phyloP scores from a whole-genome alignment of 2,797 vertebrate species.

The Falco rusticolus region DNA sequence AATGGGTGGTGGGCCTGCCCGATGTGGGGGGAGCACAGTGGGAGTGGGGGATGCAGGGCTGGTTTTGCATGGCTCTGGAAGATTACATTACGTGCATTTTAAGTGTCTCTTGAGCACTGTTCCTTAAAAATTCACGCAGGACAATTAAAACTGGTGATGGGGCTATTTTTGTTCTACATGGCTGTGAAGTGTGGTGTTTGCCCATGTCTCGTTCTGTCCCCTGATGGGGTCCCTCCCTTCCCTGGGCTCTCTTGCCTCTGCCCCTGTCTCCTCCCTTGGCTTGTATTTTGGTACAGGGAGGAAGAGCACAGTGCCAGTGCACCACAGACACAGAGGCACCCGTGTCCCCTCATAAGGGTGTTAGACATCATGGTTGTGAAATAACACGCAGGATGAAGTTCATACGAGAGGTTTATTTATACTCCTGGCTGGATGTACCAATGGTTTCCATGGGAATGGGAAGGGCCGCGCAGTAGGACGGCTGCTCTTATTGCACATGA shows the following conservation, averaged over 20 bases:
- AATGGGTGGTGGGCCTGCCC: not conserved
- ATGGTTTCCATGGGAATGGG: conserved; percentile 67
- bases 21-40: not conserved
- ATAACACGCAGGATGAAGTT: not conserved
- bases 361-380: not conserved
- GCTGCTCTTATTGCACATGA: conserved; percentile 40
- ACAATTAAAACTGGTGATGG: not conserved
- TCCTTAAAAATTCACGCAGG: not conserved
- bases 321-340: not conserved
- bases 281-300: not conserved
- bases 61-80: not conserved
- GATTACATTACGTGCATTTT: not conserved
- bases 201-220: accelerated
- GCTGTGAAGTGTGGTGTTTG: not conserved
- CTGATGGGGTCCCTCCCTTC: accelerated
- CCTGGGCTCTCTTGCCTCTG: not conserved
- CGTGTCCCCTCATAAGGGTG: accelerated
- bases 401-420: conserved; percentile 28
- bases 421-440: conserved; percentile 46
- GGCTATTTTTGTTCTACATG: not conserved
- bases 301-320: accelerated
- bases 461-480: conserved; percentile 42
- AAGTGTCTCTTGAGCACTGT: not conserved
- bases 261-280: not conserved
- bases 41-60: not conserved